Conservation (phyloP, 30 jellyfish, hydroid and myxozoan genomes). For the Nemopilema nomurai region DNA sequence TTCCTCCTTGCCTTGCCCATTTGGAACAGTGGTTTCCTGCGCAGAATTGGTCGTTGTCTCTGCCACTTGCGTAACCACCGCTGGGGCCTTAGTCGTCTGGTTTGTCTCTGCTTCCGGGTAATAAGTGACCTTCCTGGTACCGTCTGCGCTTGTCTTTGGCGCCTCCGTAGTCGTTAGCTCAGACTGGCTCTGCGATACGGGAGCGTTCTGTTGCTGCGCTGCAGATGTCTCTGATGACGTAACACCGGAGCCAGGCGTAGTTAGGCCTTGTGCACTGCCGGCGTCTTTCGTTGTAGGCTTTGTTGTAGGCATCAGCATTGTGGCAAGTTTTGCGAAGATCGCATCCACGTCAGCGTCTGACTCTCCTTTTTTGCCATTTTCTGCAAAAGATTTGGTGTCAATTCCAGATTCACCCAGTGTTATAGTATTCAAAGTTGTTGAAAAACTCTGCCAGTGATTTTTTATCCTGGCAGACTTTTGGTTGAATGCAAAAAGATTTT, state of each 20-base stretch:
- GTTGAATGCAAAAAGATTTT: not conserved
- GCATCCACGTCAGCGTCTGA: slow-evolving; percentile 34
- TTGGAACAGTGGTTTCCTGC: not conserved
- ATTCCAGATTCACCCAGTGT: not conserved
- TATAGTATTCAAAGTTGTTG: not conserved
- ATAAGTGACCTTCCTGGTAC: not conserved
- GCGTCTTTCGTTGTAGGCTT: slow-evolving; percentile 50
- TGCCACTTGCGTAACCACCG: not conserved
- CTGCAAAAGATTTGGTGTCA: not conserved
- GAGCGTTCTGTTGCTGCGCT: not conserved
- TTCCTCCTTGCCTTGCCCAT: not conserved
- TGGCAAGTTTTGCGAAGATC: slow-evolving; percentile 49
- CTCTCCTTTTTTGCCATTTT: not conserved
- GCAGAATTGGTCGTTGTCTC: slow-evolving; percentile 4
- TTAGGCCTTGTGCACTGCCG: not conserved
- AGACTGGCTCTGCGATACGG: not conserved
- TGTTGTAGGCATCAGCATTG: slow-evolving; percentile 36
- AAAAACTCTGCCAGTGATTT: no score
- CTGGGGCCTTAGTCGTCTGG: slow-evolving; percentile 15
- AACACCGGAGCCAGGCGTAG: not conserved
- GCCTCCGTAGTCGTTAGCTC: not conserved
- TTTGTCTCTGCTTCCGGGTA: slow-evolving; percentile 58
- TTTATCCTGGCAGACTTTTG: no score
- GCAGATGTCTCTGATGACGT: not conserved
- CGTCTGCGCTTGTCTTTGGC: slow-evolving; percentile 19